phyloP scores from a whole-genome alignment of 2,113 vertebrate species.

The human (Homo sapiens) region DNA sequence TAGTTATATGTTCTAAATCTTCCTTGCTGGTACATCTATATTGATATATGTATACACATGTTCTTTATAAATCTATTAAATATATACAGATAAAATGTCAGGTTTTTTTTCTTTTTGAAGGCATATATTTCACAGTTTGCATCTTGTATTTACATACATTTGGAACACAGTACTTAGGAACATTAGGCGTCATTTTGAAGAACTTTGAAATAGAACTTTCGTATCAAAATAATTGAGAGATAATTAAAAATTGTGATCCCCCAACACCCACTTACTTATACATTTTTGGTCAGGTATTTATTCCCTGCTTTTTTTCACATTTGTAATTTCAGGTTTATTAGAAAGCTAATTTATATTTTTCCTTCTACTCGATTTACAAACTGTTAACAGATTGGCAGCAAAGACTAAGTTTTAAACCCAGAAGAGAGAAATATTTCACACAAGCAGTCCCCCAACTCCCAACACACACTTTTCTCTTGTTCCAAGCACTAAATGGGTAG shows the following conservation, averaged over 20 bases:
- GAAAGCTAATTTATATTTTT: not conserved
- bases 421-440: not conserved
- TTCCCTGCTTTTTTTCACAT: not conserved
- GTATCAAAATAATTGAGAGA: not conserved
- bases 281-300: not conserved
- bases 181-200: not conserved
- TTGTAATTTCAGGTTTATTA: not conserved
- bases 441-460: not conserved
- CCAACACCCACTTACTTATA: not conserved
- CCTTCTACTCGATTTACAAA: not conserved
- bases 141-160: not conserved
- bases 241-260: constrained; percentile 7
- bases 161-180: not conserved
- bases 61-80: constrained; percentile 62
- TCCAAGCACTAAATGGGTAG: not conserved
- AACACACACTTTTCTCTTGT: not conserved
- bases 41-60: not conserved
- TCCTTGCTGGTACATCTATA: constrained; percentile 51
- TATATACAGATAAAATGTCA: constrained; percentile 21
- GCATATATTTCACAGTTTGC: not conserved
- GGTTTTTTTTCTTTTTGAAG: not conserved
- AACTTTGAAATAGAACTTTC: not conserved
- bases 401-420: not conserved
- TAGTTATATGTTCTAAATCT: constrained; percentile 22
- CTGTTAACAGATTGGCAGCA: not conserved